phyloP scores from a whole-genome alignment of 2,797 vertebrate genomes.

The Cynopterus sphinx region DNA sequence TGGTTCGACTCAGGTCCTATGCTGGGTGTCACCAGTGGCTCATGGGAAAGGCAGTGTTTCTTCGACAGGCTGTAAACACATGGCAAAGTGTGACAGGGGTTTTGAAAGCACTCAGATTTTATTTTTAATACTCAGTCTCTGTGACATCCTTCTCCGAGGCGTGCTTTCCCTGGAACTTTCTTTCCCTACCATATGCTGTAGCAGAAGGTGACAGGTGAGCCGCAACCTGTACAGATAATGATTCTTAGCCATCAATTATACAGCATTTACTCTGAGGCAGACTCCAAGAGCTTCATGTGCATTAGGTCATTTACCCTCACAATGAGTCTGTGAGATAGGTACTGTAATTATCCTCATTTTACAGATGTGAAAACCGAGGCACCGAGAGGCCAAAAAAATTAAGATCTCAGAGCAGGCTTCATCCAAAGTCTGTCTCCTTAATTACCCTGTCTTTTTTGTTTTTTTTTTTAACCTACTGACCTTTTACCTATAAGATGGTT shows the following conservation, averaged over 20 bases:
- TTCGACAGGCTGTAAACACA: background rate
- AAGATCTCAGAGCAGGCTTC: background rate
- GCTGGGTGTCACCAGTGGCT: background rate
- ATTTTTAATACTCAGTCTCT: background rate
- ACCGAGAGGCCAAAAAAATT: background rate
- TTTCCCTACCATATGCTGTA: background rate
- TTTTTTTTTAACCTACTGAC: background rate
- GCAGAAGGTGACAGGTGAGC: background rate
- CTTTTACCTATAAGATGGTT: background rate
- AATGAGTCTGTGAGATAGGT: background rate
- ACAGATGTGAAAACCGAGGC: background rate
- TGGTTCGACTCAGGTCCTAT: background rate
- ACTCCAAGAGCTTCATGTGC: background rate
- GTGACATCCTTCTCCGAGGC: background rate
- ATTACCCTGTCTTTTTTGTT: background rate
- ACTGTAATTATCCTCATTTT: background rate
- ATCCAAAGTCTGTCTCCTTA: background rate
- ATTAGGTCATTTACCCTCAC: background rate
- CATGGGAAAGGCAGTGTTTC: background rate
- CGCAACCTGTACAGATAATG: background rate
- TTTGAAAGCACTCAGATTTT: slow-evolving; percentile 27
- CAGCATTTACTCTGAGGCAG: background rate
- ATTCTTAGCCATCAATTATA: background rate
- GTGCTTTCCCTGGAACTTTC: background rate
- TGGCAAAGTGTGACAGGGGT: background rate